Conservation (phyloP, 2,113 vertebrate species). For the Dunckerocampus dactyliophorus region DNA sequence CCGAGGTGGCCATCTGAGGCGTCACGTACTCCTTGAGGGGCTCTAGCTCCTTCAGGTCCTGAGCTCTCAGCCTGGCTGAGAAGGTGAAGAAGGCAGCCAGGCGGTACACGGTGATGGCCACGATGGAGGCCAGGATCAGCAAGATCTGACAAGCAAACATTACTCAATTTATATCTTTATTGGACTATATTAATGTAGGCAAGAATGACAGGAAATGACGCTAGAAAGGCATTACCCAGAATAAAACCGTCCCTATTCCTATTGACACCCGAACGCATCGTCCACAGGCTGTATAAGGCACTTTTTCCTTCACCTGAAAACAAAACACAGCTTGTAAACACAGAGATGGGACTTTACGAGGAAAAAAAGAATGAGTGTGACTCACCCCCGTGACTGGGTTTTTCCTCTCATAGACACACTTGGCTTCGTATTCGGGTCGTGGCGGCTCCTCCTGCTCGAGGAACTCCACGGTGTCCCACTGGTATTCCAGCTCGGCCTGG, state of each 20-base stretch:
- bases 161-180: neutral
- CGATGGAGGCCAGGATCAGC: constrained; percentile 85
- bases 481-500: constrained; percentile 87
- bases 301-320: constrained; percentile 80
- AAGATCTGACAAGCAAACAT: constrained; percentile 71
- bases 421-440: constrained; percentile 88
- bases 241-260: constrained; percentile 86
- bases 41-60: constrained; percentile 72
- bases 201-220: neutral
- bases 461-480: constrained; percentile 90
- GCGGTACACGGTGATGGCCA: constrained; percentile 89
- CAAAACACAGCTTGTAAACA: neutral
- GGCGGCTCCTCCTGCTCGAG: constrained; percentile 86
- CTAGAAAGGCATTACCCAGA: constrained; percentile 78
- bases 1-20: constrained; percentile 87
- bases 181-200: too few species aligned
- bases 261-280: constrained; percentile 83
- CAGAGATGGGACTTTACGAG: neutral
- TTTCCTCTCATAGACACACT: constrained; percentile 75
- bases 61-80: constrained; percentile 68
- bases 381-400: constrained; percentile 72
- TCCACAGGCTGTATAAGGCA: constrained; percentile 84
- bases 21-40: constrained; percentile 86
- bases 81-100: constrained; percentile 87
- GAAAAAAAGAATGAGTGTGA: neutral